Base-by-base conservation (phyloP, 2,113 vertebrate species). In the Notothenia rossii region DNA sequence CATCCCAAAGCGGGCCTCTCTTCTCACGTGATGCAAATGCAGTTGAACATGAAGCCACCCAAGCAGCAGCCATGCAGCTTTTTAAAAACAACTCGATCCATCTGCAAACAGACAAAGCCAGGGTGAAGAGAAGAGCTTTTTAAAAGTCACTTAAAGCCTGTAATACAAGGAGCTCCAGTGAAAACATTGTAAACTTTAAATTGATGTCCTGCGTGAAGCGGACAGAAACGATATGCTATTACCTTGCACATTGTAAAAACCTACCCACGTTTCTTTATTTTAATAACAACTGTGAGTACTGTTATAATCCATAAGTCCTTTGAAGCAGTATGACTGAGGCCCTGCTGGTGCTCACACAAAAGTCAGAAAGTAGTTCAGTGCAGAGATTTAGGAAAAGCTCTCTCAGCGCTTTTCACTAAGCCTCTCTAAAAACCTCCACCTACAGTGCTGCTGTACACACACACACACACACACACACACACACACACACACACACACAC, bases 11-110 rank as follows among this genome's bases (percentile, higher is more conserved):
- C 20, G 49, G 80, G 36, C 72, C 82, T 51, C 82, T 20, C 74
- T 78, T 59, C 54, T 83, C 78, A 54, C 11, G 63, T 13, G 48
- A 63, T 46, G 33, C 53, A 40, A 25, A 70, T 45, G 51, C 45
- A 15, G 14, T 63, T 51, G 0, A 65, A 89, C 58, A 7, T 25
- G 14, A 51, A 91, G 84, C 91, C 91, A 93, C 93, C 90, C 92
- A 92, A 18, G 86, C 79, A 66, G 86, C 76, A 60, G 75, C 65
- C n/a, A 13, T 43, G 69, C 33, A 49, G 72, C 75, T 75, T 77
- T 55, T 70, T 54, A 77, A 10, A 18, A 40, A 4, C 8, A 77
- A 20, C 40, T 67, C 29, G 74, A 86, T 87, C 63, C 12, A 14
- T 82, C 36, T 48, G 83, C 49, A 82, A 83, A 84, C 70, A 85